Percentiles rank a stretch among this genome's conserved stretches.
These are phyloP conservation scores for Zelostemma sp. DNA, from an alignment of 1,140 invertebrate genomes.

Conservation along the genomic window DNA sequence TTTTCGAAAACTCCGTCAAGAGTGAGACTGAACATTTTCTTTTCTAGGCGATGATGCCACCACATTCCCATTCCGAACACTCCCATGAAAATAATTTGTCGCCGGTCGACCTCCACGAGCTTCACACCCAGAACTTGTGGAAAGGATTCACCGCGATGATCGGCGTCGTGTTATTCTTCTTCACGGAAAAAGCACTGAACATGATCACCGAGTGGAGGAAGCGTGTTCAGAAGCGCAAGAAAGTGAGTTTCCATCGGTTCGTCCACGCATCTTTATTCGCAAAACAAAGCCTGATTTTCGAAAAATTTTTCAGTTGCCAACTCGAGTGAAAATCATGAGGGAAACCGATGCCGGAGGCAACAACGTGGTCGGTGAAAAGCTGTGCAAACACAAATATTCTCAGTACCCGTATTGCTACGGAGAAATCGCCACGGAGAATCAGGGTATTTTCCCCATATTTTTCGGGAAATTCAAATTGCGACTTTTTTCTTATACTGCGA, in stretches of 20 bases:
- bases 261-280: neutral
- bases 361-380: conserved; percentile 76
- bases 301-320: conserved; percentile 68
- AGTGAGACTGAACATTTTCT: no score
- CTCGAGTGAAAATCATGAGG: conserved; percentile 77
- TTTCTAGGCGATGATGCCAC: conserved; percentile 68
- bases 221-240: conserved; percentile 72
- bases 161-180: conserved; percentile 89
- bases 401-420: conserved; percentile 88
- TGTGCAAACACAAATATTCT: conserved; percentile 87
- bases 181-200: conserved; percentile 85
- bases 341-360: conserved; percentile 72
- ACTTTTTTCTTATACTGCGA: no score
- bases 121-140: conserved; percentile 80
- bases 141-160: conserved; percentile 85
- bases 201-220: conserved; percentile 86
- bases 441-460: conserved; percentile 60
- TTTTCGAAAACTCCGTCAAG: neutral
- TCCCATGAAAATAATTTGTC: conserved; percentile 57
- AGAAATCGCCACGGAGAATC: conserved; percentile 79
- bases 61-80: conserved; percentile 52
- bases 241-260: conserved; percentile 52
- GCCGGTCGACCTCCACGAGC: conserved; percentile 51
- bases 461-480: neutral
- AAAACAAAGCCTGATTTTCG: neutral